Conservation (phyloP, 35 echinoderm and acorn worm genomes). For the Holothuria glaberrima region DNA sequence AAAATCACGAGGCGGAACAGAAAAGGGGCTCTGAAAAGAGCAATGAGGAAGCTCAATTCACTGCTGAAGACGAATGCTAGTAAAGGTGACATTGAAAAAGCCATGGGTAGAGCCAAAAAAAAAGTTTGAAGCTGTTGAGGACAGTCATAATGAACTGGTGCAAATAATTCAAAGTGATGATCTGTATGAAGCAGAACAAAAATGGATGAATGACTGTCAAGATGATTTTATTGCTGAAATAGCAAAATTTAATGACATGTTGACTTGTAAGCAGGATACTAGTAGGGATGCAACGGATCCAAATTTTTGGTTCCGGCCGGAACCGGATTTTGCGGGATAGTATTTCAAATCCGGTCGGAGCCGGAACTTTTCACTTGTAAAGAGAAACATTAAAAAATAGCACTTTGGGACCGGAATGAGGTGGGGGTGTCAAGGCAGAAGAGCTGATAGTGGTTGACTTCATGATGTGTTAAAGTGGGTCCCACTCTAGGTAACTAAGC, state of each 20-base stretch:
- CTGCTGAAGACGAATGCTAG: not conserved
- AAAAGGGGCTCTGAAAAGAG: conserved; percentile 9
- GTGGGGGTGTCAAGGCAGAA: too few relatives aligned
- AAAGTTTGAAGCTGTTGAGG: conserved; percentile 3
- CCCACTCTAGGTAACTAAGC: too few relatives aligned
- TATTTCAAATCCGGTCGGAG: too few relatives aligned
- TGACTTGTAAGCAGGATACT: not conserved
- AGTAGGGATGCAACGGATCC: too few relatives aligned
- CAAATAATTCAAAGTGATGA: conserved; percentile 19
- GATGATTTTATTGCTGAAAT: not conserved
- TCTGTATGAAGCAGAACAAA: not conserved
- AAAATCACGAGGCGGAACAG: not conserved
- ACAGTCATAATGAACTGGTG: conserved; percentile 11
- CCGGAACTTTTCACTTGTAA: too few relatives aligned
- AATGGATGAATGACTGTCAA: conserved; percentile 17
- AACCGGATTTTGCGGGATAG: too few relatives aligned
- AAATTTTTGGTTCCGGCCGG: too few relatives aligned
- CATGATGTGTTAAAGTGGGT: too few relatives aligned
- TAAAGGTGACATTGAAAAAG: not conserved
- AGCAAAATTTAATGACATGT: not conserved
- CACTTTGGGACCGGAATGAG: too few relatives aligned
- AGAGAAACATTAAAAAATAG: too few relatives aligned
- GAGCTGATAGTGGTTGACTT: too few relatives aligned
- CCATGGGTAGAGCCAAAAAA: not conserved
- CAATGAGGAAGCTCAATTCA: not conserved